Conservation (phyloP, 2,888 invertebrate species). For the Luperina nickerlii region DNA sequence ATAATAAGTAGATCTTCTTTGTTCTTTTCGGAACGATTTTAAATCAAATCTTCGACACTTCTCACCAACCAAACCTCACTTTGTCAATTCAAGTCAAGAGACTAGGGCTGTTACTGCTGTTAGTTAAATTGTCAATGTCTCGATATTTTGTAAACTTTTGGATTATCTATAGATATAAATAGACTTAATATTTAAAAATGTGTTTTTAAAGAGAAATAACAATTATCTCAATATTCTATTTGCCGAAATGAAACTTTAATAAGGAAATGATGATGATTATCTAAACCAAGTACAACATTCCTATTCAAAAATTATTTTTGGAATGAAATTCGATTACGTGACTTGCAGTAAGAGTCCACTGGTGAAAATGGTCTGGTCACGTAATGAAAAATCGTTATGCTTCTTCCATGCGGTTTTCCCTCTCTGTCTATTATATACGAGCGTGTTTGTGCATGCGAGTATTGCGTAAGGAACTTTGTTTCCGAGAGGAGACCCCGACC, state of each 20-base stretch:
- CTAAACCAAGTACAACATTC: neutral
- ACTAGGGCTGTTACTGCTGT: constrained; percentile 17
- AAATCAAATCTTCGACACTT: constrained; percentile 14
- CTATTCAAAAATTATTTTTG: neutral
- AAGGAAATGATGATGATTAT: neutral
- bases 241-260: neutral
- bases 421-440: neutral
- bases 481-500: neutral
- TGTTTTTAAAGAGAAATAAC: neutral
- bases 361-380: neutral
- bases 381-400: neutral
- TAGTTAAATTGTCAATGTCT: neutral
- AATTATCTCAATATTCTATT: neutral
- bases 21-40: constrained; percentile 13
- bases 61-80: neutral
- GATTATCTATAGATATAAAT: neutral
- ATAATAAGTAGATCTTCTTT: constrained; percentile 2
- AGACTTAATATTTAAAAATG: neutral
- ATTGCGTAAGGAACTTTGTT: neutral
- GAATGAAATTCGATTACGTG: neutral
- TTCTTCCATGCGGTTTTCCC: neutral
- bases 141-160: neutral
- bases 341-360: neutral
- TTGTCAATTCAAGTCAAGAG: neutral
- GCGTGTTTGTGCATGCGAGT: neutral